These are phyloP conservation scores for Temnothorax unifasciatus DNA, from an alignment of 2,888 invertebrate genomes.

Conservation along the genomic window DNA sequence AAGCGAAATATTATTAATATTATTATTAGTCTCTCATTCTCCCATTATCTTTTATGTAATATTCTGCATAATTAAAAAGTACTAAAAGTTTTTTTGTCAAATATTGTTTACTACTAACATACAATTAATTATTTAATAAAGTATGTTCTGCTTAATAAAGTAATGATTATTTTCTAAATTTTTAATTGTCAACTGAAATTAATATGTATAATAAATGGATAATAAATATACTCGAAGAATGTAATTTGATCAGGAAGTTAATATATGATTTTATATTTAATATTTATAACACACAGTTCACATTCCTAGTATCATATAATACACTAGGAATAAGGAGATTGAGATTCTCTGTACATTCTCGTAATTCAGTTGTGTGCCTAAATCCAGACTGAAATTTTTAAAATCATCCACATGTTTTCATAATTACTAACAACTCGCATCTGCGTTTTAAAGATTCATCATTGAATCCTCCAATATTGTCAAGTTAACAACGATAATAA, in stretches of 20 bases:
- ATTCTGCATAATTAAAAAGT: not conserved
- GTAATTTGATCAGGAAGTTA: not conserved
- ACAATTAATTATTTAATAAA: not conserved
- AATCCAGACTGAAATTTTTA: not conserved
- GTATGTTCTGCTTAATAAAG: not conserved
- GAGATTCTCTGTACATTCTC: not conserved
- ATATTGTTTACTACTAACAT: not conserved
- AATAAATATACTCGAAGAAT: not conserved
- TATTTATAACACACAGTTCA: not conserved
- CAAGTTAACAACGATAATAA: not conserved
- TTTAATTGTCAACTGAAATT: not conserved
- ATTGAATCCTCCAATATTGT: not conserved
- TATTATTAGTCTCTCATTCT: not conserved
- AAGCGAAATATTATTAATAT: not conserved
- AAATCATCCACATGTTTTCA: not conserved
- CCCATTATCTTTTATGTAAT: not conserved
- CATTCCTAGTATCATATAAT: not conserved
- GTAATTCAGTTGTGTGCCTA: not conserved
- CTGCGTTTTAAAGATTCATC: not conserved
- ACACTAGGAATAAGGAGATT: not conserved
- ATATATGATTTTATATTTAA: not conserved
- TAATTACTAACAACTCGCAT: not conserved
- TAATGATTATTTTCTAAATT: not conserved
- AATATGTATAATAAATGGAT: not conserved
- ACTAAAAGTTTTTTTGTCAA: not conserved